phyloP scores from a whole-genome alignment of 1,140 invertebrate genomes.

The Odontomachus brunneus region DNA sequence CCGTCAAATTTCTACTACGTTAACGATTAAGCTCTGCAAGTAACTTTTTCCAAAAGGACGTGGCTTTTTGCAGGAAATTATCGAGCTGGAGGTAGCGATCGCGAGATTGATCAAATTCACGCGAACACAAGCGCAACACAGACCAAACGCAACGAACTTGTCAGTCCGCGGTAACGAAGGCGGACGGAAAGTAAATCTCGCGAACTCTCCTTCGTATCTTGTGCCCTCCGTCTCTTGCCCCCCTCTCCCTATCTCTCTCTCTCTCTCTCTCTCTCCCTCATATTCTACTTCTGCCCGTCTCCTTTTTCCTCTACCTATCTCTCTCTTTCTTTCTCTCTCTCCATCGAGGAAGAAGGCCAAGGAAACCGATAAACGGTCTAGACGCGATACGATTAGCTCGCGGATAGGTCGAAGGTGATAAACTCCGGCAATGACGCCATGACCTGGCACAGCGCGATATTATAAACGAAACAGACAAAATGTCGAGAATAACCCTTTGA shows the following conservation, averaged over 20 bases:
- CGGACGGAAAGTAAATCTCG: constrained; percentile 37
- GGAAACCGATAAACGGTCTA: constrained; percentile 67
- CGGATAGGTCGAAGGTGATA: constrained; percentile 65
- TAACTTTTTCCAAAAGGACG: background rate
- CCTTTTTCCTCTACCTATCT: background rate
- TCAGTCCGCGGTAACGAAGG: constrained; percentile 51
- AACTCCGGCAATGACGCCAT: constrained; percentile 61
- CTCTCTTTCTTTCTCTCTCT: background rate
- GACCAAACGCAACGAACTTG: constrained; percentile 45
- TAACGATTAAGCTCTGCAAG: too few relatives aligned
- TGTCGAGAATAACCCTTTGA: background rate
- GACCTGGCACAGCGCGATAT: background rate
- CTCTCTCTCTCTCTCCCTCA: background rate
- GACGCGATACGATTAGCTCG: constrained; percentile 63
- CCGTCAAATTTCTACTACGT: too few relatives aligned
- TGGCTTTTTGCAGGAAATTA: constrained; percentile 10
- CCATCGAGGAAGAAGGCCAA: constrained; percentile 46
- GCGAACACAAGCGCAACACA: constrained; percentile 23
- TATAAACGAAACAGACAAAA: constrained; percentile 42
- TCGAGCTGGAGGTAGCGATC: constrained; percentile 29
- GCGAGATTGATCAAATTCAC: constrained; percentile 46
- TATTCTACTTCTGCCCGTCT: too few relatives aligned
- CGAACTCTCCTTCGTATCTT: background rate
- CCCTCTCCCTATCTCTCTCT: background rate
- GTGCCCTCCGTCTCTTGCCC: too few relatives aligned